A percentile compares a stretch with the other conserved stretches of the same genome.
Conservation (phyloP, 1,140 invertebrate species). For the Papilio helenus region DNA sequence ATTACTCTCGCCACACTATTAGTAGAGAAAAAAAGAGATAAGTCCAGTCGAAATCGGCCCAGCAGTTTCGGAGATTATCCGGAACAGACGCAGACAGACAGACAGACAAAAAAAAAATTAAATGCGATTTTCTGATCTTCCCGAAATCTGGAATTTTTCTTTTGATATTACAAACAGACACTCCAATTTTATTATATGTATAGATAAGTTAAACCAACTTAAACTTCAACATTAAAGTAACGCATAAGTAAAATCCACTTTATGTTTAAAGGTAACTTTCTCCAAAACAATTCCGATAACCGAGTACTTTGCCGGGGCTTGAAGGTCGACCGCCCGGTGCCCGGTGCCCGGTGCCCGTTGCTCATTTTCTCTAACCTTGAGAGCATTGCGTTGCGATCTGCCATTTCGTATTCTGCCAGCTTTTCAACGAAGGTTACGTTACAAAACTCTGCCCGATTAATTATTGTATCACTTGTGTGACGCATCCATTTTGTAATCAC, state of each 20-base stretch:
- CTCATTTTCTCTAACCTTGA: slow-evolving; percentile 31
- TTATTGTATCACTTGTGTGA: slow-evolving; percentile 4
- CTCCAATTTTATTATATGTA: no score
- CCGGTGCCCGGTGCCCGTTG: background rate
- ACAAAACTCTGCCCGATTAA: slow-evolving; percentile 20
- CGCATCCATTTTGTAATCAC: slow-evolving; percentile 1
- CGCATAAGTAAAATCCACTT: background rate
- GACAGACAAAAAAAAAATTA: no score
- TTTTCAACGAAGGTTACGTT: slow-evolving; percentile 20
- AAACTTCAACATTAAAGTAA: background rate
- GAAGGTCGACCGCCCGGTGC: background rate
- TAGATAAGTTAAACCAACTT: slow-evolving; percentile 32
- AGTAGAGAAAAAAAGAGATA: no score
- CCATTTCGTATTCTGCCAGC: slow-evolving; percentile 22
- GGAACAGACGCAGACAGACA: no score
- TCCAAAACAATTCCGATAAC: slow-evolving; percentile 13
- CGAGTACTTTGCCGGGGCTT: background rate
- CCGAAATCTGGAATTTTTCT: no score
- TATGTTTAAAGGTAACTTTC: background rate
- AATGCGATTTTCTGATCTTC: no score
- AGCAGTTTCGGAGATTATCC: no score
- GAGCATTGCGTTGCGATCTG: slow-evolving; percentile 16
- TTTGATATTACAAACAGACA: no score
- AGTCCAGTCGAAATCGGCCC: no score
- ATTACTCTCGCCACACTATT: no score